Percentiles rank a stretch among this genome's conserved stretches.
Evolutionary conservation across 2,888 invertebrate species (phyloP).

Genomic region (Xanthia togata): DNA sequence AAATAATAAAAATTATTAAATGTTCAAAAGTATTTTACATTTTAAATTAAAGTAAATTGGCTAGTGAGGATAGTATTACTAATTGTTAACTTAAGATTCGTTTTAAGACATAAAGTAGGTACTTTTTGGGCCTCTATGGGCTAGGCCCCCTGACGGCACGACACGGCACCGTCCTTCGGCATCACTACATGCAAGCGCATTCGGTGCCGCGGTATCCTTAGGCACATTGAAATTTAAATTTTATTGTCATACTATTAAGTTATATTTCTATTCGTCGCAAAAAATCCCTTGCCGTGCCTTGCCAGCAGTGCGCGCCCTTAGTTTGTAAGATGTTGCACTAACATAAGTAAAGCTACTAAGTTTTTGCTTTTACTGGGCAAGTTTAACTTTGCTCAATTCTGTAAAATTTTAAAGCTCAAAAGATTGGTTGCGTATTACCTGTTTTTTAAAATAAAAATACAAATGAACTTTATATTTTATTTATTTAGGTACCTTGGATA

Average conservation of each 20-base stretch:
- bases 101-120: background rate
- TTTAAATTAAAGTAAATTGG: background rate
- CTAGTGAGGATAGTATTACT: background rate
- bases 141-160: background rate
- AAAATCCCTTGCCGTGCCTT: background rate
- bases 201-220: background rate
- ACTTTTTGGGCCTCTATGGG: background rate
- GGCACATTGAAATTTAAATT: background rate
- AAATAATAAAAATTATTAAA: background rate
- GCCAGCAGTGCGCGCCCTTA: background rate
- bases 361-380: background rate
- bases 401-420: background rate
- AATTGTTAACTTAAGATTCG: background rate
- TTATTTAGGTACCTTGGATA: background rate
- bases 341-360: background rate
- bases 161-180: background rate
- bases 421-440: background rate
- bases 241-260: background rate
- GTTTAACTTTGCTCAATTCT: background rate
- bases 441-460: background rate
- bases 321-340: background rate
- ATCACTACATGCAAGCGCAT: background rate
- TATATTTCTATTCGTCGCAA: background rate
- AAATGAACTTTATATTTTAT: background rate
- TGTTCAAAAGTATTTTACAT: background rate